Evolutionary conservation across 2,888 invertebrate genomes (phyloP), one percentile per base, ranked within the genome.

Genomic region (Troides oblongomaculatus): DNA sequence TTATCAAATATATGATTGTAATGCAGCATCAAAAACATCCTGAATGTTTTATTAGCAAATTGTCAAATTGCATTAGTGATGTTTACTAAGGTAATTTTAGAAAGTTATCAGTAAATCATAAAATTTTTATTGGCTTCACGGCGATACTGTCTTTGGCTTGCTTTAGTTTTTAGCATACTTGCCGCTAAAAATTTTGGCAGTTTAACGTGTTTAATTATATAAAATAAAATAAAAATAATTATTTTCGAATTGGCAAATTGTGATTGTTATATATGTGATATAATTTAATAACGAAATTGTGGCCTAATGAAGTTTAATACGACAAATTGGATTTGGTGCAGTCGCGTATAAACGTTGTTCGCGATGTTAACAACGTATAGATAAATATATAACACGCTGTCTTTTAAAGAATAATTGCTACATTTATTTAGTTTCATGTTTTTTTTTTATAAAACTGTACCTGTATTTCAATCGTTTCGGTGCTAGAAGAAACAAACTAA

Each of bases 221-320:
- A 14, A 17, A 23, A 56, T 59, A 43, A 66, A 30, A 21, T 50
- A 36, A 56, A 57, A 57, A 57, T 57, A 60, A 56, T 60, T 56
- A 36, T 39, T 21, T 66, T 70, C 39, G 5, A 64, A 80, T 81
- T 78, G 80, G 81, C 80, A 76, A 79, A 82, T 78, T 88, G 87
- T 88, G 88, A 89, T 87, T 80, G 74, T 77, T 81, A 79, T 81
- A 79, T 72, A 78, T 89, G 90, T 90, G 90, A 90, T 90, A 87
- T 73, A 81, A 79, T 81, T 79, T 76, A 75, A 78, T 78, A 85
- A 81, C 81, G 84, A 87, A 84, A 83, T 82, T 81, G 86, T 85
- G 89, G 89, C 89, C 89, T 90, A 88, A 82, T 73, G 75, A 78
- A 74, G 57, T 78, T 82, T 77, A 79, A 79, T 76, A 75, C 61